Evolutionary conservation across 2,113 vertebrate species (phyloP), one percentile per base, ranked within the genome.

Genomic region (Melospiza georgiana): DNA sequence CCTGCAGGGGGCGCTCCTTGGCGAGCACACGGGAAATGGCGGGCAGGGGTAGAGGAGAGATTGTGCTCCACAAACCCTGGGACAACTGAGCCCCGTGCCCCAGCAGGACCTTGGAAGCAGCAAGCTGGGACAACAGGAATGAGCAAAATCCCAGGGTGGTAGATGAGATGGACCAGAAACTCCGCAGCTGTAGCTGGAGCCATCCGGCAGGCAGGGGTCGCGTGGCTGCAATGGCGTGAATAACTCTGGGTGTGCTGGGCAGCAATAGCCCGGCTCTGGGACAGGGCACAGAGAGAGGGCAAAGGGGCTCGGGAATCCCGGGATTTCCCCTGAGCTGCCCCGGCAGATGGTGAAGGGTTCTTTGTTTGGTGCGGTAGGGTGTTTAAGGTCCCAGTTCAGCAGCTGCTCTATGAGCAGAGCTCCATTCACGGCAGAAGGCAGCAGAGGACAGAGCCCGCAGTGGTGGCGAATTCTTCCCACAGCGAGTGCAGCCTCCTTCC

Each of bases 151-250:
- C 12, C 11, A 3, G 46, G 46, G n/a, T 28, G 46, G 24, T 15
- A 7, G 44, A 14, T 6, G 9, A 15, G n/a, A 28, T 37, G 46
- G 11, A 21, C 11, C 46, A 55, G 74, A 15, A 31, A 7, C 25
- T 31, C 20, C 4, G 15, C n/a, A 10, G n/a, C 25, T 30, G 31
- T 46, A 17, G 54, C 54, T 17, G 19, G 41, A 74, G 7, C 33
- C 15, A 28, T 17, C 41, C 25, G 2, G 43, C 73, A 75, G n/a
- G 74, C 22, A 33, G 35, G 12, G 44, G 12, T 4, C 41, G 35
- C 23, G 3, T 25, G 48, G 24, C 30, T 21, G 2, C 37, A 4
- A 6, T 12, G 30, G 3, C 10, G 30, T 1, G 13, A 20, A 25
- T 16, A 31, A 24, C 15, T 30, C 4, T 12, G 2, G 6, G 11